Evolutionary conservation across 2,113 vertebrate species (phyloP), one percentile per base, ranked within the genome.

Genomic region (Nipponia nippon): DNA sequence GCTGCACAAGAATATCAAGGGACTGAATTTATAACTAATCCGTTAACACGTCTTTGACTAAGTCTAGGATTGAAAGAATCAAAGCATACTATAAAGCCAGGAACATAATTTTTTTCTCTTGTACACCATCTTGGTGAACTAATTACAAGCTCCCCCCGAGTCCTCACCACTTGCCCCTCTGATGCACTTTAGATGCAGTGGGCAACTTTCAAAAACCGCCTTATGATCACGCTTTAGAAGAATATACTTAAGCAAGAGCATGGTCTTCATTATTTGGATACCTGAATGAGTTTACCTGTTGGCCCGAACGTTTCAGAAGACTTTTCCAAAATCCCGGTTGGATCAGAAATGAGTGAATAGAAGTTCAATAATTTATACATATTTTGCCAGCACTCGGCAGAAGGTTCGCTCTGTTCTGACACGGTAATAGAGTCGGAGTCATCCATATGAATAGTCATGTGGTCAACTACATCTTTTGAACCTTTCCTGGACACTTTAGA

Each of bases 331-430:
- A 99, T 99, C 69, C 99, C 99, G 1, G 99, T 99, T 76, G 99
- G 99, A 96, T 99, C 99, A 12, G 99, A 99, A 96, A 99, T 99
- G 92, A 99, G 99, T 2, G 99, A 99, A 93, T 99, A 99, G 97
- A 99, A 99, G 98, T 99, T 99, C 52, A 99, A 98, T 19, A 99
- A 97, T 92, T 99, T 99, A 97, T 99, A 99, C 99, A 99, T 99
- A 86, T 99, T 99, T 97, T 99, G 99, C 99, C 99, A 99, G 97
- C 99, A 99, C 95, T 99, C 99, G 2, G 99, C 99, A 3, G 99
- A 99, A 16, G 99, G 99, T 95, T 99, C 99, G 7, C 99, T 99
- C 98, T 99, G 99, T 90, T 99, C 99, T 0, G 99, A 99, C 96
- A 99, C 99, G 0, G 99, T 99, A 89, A 99, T 99, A 73, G 99